These are phyloP conservation scores for Celastrina argiolus DNA, from an alignment of 2,888 invertebrate genomes.

Conservation along the genomic window DNA sequence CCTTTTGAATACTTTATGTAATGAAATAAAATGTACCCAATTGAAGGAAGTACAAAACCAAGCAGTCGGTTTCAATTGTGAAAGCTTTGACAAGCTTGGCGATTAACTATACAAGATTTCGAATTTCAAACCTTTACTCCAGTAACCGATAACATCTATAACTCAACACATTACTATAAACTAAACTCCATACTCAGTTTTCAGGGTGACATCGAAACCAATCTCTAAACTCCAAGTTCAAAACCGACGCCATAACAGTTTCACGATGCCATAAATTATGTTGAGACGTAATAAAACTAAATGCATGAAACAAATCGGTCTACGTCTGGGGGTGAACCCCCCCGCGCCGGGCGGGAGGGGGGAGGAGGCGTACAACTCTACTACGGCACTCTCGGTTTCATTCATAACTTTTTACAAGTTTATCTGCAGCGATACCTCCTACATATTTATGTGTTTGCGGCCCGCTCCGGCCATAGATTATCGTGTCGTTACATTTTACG, in stretches of 20 bases:
- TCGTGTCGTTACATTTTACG: conserved; percentile 4
- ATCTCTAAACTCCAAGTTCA: conserved; percentile 27
- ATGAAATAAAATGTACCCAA: too few relatives aligned
- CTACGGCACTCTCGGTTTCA: conserved; percentile 77
- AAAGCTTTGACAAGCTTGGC: too few relatives aligned
- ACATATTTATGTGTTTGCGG: conserved; percentile 76
- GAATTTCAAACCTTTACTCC: neutral
- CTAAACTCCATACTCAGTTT: neutral
- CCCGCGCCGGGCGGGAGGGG: conserved; percentile 31
- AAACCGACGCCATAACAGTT: conserved; percentile 31
- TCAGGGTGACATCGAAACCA: conserved; percentile 15
- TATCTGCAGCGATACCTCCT: conserved; percentile 74
- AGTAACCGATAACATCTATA: neutral
- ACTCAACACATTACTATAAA: neutral
- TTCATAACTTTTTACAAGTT: conserved; percentile 79
- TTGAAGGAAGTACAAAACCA: too few relatives aligned
- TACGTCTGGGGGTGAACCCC: conserved; percentile 38
- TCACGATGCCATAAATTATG: conserved; percentile 57
- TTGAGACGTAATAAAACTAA: conserved; percentile 71
- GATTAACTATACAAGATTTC: neutral
- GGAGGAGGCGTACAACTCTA: conserved; percentile 66
- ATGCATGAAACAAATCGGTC: conserved; percentile 71
- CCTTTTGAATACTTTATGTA: too few relatives aligned
- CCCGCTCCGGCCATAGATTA: conserved; percentile 52
- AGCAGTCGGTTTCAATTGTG: too few relatives aligned